These are phyloP conservation scores for Borostomias antarcticus DNA, from an alignment of 2,797 vertebrate species.

Conservation along the genomic window DNA sequence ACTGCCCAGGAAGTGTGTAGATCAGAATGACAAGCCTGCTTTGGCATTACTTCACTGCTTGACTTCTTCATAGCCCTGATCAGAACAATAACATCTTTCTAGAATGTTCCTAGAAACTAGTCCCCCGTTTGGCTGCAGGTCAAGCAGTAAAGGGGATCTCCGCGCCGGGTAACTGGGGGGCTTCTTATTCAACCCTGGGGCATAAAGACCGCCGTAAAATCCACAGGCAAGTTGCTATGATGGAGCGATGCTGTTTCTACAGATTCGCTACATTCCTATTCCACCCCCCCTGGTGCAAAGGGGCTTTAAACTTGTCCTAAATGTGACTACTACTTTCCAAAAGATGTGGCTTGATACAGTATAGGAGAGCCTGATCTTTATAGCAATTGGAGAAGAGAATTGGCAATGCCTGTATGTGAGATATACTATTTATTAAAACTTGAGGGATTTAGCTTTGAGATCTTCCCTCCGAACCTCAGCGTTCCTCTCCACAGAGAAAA, in stretches of 20 bases:
- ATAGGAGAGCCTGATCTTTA: background rate
- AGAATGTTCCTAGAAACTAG: conserved; percentile 5
- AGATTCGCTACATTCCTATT: background rate
- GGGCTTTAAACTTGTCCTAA: background rate
- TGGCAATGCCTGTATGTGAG: conserved; percentile 4
- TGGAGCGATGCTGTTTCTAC: background rate
- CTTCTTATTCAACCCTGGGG: conserved; percentile 3
- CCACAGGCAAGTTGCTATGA: conserved; percentile 3
- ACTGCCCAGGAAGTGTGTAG: background rate
- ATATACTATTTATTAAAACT: background rate
- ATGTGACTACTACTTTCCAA: conserved; percentile 4
- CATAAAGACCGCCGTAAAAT: conserved; percentile 43
- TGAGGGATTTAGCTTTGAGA: background rate
- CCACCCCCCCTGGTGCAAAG: background rate
- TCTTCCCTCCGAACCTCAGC: background rate
- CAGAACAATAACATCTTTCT: background rate
- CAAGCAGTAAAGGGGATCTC: conserved; percentile 24
- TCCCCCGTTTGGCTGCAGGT: conserved; percentile 20
- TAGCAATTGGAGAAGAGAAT: background rate
- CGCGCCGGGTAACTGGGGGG: conserved; percentile 23
- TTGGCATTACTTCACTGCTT: background rate
- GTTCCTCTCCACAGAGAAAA: conserved; percentile 8
- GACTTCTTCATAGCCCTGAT: conserved; percentile 9
- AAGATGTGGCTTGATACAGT: background rate
- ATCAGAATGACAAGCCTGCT: background rate